A percentile compares a stretch with the other conserved stretches of the same genome.
Evolutionary conservation across 2,888 invertebrate species (phyloP).

Genomic region (Polia nebulosa): DNA sequence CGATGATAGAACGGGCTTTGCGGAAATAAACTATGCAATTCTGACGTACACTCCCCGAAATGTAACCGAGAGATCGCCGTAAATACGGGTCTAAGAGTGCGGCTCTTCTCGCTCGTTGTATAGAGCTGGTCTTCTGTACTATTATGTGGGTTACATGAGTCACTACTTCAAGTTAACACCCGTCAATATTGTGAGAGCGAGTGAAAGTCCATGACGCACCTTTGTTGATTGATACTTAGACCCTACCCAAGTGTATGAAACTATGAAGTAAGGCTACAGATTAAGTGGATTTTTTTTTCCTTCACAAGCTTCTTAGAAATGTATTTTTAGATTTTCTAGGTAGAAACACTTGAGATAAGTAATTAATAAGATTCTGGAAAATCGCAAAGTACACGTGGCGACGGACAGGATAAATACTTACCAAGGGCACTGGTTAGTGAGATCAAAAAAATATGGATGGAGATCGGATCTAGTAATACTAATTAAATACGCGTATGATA

Average conservation of each 20-base stretch:
- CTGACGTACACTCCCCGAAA: no score
- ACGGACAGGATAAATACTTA: neutral
- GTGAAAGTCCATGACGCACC: conserved; percentile 56
- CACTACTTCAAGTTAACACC: conserved; percentile 41
- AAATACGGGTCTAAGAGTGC: neutral
- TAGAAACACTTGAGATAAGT: neutral
- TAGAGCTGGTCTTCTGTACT: neutral
- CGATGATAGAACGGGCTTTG: no score
- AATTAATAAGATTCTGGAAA: neutral
- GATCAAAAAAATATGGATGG: neutral
- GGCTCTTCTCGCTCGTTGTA: neutral
- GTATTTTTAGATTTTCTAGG: neutral
- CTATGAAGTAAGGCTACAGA: conserved; percentile 25
- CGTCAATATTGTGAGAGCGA: conserved; percentile 56
- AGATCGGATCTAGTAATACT: neutral
- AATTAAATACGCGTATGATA: no score
- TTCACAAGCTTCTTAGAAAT: neutral
- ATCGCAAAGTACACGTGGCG: neutral
- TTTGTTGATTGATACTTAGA: conserved; percentile 47
- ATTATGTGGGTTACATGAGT: conserved; percentile 35
- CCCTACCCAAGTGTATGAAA: conserved; percentile 31
- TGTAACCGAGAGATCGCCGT: neutral
- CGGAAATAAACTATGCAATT: no score
- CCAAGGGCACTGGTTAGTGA: neutral
- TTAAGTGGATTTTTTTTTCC: conserved; percentile 23